Base-by-base conservation (phyloP, 2,797 vertebrate species). In the Kryptopterus vitreolus region DNA sequence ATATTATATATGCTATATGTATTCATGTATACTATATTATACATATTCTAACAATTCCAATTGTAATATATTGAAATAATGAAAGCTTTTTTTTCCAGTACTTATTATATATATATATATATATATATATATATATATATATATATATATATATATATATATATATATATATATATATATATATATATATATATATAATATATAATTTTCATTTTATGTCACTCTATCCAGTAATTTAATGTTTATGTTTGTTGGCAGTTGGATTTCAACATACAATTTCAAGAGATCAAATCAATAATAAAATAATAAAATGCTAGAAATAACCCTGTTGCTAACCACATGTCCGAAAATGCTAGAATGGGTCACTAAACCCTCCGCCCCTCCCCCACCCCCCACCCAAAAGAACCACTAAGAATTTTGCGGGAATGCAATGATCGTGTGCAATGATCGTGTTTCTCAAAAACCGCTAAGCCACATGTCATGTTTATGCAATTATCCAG, bases 381-480 rank as follows among this genome's bases (percentile, higher is more conserved):
- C 75, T 72, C 62, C 83, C 87, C 91, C 83, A 91, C n/a, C n/a
- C 84, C 87, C 75, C 70, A 59, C 83, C 87, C 91, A 82, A 91
- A 89, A 88, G 81, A 73, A 74, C 77, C 81, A 66, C 62, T 81
- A 76, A 85, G 84, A 83, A 85, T 88, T 85, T 84, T 84, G 84
- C 85, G 74, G 80, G 81, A 80, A 86, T 65, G 69, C 82, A 87
- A 87, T 84, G 77, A 72, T 79, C 10, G 33, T 76, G 70, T 77
- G 84, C 78, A 82, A 84, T 80, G 81, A 58, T 86, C 85, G n/a
- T n/a, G n/a, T n/a, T n/a, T 15, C 20, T 68, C n/a, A n/a, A n/a
- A n/a, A 80, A 74, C 82, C 82, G 20, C 80, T 50, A 77, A 86
- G 90, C 87, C 82, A 85, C 84, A 85, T 85, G 81, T 78, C 81